Base-by-base conservation (phyloP, 2,888 invertebrate species). In the Pantelozetes paolii region DNA sequence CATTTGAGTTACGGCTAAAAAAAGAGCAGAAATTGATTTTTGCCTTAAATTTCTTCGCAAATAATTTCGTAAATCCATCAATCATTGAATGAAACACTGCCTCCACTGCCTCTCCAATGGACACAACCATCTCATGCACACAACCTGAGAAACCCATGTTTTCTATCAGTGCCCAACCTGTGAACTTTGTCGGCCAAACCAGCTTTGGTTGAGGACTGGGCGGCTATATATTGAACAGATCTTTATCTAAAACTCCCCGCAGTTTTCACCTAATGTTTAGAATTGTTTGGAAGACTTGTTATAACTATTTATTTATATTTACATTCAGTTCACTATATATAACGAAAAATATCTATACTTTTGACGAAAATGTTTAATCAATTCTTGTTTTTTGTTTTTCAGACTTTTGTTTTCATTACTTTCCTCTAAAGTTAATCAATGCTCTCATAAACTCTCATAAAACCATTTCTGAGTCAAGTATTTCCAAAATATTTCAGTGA, bases 31-130 rank as follows among this genome's bases (percentile, higher is more conserved):
- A 69, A 69, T 69, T 69, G 69, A 69, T 69, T 69, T 69, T 64
- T 69, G 28, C 69, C 45, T 69, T 69, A 69, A 42, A 69, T 69
- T 69, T 69, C 69, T 69, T 69, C 45, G 45, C 69, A 69, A 69
- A 69, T 69, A 69, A 69, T 69, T 69, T 69, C 26, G 15, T 5
- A 20, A 42, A 69, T 42, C 26, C 69, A 69, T 69, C 69, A 69
- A 69, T 69, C 69, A 69, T 69, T 42, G 42, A 45, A 13, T 45
- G 45, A 69, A 69, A 69, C 23, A 69, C 69, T 42, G 42, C 69
- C 69, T 45, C 69, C 18, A 20, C 64, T 54, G 26, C 26, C 59
- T 62, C 59, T 69, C 45, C 40, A 42, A 69, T 69, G 69, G 69
- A 69, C 69, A 69, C 13, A 59, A 30, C 28, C 30, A 32, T 18